Evolutionary conservation across 1,140 invertebrate species (phyloP).

Genomic region (Plutomurus gul): DNA sequence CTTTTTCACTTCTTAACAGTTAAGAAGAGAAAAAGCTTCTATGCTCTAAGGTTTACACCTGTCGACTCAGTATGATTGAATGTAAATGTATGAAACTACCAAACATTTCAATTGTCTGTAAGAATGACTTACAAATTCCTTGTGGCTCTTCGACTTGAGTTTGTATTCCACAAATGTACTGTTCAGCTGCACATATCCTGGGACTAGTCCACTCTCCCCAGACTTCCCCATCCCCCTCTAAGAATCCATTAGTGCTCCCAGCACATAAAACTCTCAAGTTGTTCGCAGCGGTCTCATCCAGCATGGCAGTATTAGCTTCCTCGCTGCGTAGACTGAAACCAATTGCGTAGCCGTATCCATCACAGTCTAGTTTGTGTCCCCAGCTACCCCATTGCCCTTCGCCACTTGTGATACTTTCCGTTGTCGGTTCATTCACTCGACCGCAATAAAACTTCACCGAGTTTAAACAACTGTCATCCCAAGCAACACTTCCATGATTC

Average conservation of each 20-base stretch:
- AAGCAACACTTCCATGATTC: background rate
- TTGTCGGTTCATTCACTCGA: background rate
- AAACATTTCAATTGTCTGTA: too few relatives aligned
- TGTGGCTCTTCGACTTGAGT: slow-evolving; percentile 45
- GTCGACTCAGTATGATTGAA: too few relatives aligned
- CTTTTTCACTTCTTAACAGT: too few relatives aligned
- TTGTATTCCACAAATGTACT: slow-evolving; percentile 45
- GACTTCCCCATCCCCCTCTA: slow-evolving; percentile 38
- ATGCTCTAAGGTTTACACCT: too few relatives aligned
- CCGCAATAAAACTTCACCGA: slow-evolving; percentile 44
- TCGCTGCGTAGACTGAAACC: slow-evolving; percentile 40
- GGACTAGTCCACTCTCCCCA: slow-evolving; percentile 47
- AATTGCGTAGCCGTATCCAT: slow-evolving; percentile 2
- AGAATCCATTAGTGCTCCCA: background rate
- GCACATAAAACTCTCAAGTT: slow-evolving; percentile 42
- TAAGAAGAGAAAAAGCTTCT: too few relatives aligned
- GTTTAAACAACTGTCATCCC: slow-evolving; percentile 38
- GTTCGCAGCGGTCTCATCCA: slow-evolving; percentile 47
- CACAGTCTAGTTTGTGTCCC: slow-evolving; percentile 31
- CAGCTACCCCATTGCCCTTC: slow-evolving; percentile 43
- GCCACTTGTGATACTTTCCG: slow-evolving; percentile 5
- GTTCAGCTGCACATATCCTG: slow-evolving; percentile 18
- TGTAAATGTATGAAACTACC: too few relatives aligned
- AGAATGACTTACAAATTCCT: slow-evolving; percentile 7
- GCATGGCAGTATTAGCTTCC: background rate